Evolutionary conservation across 2,888 invertebrate species (phyloP).

Genomic region (Polietes domitor): DNA sequence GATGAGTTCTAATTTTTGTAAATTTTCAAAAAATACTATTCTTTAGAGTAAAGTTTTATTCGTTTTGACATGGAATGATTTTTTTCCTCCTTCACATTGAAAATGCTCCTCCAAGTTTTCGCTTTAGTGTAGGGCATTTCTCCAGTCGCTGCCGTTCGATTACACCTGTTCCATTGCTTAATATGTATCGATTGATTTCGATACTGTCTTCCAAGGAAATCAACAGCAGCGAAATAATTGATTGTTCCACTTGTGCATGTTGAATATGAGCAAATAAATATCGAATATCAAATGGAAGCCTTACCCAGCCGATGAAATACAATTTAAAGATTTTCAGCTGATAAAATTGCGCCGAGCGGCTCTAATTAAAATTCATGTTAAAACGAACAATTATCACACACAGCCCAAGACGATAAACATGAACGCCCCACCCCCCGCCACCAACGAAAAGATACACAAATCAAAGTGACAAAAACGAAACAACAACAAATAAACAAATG

Average conservation of each 20-base stretch:
- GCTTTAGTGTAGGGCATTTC: background rate
- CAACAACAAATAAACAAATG: background rate
- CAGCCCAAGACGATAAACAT: background rate
- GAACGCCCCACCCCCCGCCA: no score
- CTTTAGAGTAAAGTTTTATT: no score
- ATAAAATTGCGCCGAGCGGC: slow-evolving; percentile 26
- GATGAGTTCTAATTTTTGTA: no score
- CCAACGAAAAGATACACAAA: background rate
- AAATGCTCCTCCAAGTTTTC: no score
- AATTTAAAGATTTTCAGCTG: slow-evolving; percentile 38
- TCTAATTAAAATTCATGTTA: slow-evolving; percentile 60
- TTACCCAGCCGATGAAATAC: slow-evolving; percentile 3
- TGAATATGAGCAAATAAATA: slow-evolving; percentile 25
- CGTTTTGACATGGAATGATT: no score
- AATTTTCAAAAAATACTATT: no score
- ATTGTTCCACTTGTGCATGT: slow-evolving; percentile 45
- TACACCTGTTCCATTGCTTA: background rate
- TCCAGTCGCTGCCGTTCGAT: background rate
- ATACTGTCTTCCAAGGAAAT: background rate
- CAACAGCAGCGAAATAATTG: slow-evolving; percentile 29
- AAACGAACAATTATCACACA: slow-evolving; percentile 46
- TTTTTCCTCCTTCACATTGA: no score
- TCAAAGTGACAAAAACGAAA: slow-evolving; percentile 4
- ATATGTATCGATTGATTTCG: background rate
- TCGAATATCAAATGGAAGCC: background rate